Base-by-base conservation (phyloP, 2,113 vertebrate species). In the Colossoma macropomum region DNA sequence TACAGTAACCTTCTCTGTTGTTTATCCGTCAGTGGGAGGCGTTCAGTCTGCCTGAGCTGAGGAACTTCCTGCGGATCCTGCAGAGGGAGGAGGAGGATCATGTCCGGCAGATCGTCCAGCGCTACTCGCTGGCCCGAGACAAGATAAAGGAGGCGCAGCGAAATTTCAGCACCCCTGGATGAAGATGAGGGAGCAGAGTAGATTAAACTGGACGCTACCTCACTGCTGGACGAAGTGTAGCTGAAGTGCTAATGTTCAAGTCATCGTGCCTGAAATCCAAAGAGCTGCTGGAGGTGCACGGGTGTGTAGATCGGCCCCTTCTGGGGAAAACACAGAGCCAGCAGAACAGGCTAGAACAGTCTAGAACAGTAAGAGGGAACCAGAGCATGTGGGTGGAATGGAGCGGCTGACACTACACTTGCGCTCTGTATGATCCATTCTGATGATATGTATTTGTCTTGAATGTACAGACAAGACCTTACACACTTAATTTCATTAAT, bases 51-150 rank as follows among this genome's bases (percentile, higher is more conserved):
- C 98, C 98, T 0, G 98, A 99, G 89, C 90, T 99, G 82, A 94
- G 96, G 79, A 99, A 99, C 91, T 99, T 99, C 88, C 91, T 99
- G 85, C 95, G 96, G 52, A 98, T 99, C 88, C 92, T 99, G 66
- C 94, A 99, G 90, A 95, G 97, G 7, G 98, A 99, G 89, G 98
- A 99, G 85, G 97, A 98, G 48, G 96, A 96, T 30, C 95, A 98
- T 6, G 81, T 97, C 16, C 95, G 96, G 25, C 97, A 94, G 90
- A 96, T 99, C 60, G 90, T 95, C 69, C 95, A 93, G 75, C 97
- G 97, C 82, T 98, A 99, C 23, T 86, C 96, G 52, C 88, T 87
- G 19, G 96, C 97, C 34, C 95, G 96, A 54, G 95, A 97, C 86
- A 95, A 90, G 90, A 95, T 98, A 91, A 95, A 94, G 80, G 95